Base-by-base conservation (phyloP, 2,888 invertebrate species). In the Microdon myrmicae region DNA sequence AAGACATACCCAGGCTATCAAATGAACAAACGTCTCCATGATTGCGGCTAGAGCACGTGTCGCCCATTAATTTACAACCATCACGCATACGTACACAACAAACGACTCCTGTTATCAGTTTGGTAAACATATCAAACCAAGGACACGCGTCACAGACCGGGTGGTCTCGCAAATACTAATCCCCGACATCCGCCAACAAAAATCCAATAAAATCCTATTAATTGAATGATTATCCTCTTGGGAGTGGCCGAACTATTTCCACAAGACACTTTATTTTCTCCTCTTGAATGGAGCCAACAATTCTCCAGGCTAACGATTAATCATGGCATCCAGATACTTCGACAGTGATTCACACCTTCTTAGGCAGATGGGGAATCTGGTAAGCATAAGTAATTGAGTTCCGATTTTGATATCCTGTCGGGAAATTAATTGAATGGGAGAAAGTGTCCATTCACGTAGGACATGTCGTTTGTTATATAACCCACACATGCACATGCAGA, bases 191-290 rank as follows among this genome's bases (percentile, higher is more conserved):
- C 64, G 51, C 58, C 64, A 58, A 58, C 58, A 58, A 58, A 49
- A 44, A 34, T 51, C 58, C 23, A 59, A 60, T 60, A 60, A 53
- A 68, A 56, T 66, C 49, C 43, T 51, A 56, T 56, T 60, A 58
- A 68, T 67, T 67, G 67, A 67, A 67, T 66, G 60, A 68, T 67
- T 68, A 56, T 54, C 49, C 68, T 60, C 43, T 58, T 45, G 68
- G 61, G 68, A 68, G 39, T 53, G 58, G 45, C 29, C 14, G 9
- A 20, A 31, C 19, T 34, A 20, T 6, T 19, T 31, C 17, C 28
- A 49, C 34, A 39, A 5, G 51, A 34, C 23, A 45, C 43, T 58
- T 56, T 56, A 41, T 56, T 31, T 61, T 41, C 37, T 12, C 29
- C 39, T 29, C 7, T 19, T 25, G 3, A 28, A 8, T 13, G 43